Conservation (phyloP, 2,113 vertebrate species). For the zebrafish (Danio rerio) region GRCz12tu NC_133187.1:38510001-38510500, state of each 20-base stretch:
- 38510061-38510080: constrained; percentile 42
- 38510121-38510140: constrained; percentile 53
- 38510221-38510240: constrained; percentile 53
- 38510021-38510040: not conserved
- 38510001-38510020: not conserved
- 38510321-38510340: constrained; percentile 32
- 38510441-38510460: too few species aligned
- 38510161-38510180: constrained; percentile 24
- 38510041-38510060: not conserved
- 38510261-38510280: not conserved
- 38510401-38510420: too few species aligned
- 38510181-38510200: constrained; percentile 52
- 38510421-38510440: too few species aligned
- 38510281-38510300: constrained; percentile 1
- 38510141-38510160: constrained; percentile 52
- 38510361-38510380: constrained; percentile 15
- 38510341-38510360: constrained; percentile 19
- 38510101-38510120: constrained; percentile 40
- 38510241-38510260: not conserved
- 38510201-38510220: constrained; percentile 49
- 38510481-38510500: too few species aligned
- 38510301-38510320: not conserved
- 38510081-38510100: constrained; percentile 38
- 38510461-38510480: too few species aligned
- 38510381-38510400: too few species aligned